phyloP scores from a whole-genome alignment of 2,797 vertebrate genomes.

The Margarornis squamiger region DNA sequence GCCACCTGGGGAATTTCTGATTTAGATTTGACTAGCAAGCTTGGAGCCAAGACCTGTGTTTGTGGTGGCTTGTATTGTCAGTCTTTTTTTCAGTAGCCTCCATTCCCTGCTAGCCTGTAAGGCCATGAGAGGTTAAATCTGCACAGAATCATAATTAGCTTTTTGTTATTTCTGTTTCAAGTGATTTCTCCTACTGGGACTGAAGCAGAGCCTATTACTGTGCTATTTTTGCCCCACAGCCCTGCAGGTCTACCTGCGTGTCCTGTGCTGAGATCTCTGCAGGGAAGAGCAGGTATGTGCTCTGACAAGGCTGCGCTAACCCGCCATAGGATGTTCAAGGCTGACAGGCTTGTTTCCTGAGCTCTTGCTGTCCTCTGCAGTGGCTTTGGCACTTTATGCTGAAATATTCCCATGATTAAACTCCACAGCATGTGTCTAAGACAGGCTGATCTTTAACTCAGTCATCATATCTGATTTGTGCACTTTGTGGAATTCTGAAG shows the following conservation, averaged over 20 bases:
- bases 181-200: neutral
- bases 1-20: neutral
- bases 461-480: neutral
- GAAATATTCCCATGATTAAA: neutral
- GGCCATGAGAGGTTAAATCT: neutral
- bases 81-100: neutral
- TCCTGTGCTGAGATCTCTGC: neutral
- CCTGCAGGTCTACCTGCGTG: neutral
- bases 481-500: conserved; percentile 29
- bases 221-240: neutral
- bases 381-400: neutral
- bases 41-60: neutral
- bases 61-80: neutral
- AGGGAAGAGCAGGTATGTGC: neutral
- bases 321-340: accelerated
- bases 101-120: neutral
- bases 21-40: neutral
- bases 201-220: neutral
- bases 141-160: neutral
- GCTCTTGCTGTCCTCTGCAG: neutral
- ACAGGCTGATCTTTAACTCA: neutral
- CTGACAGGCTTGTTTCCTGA: accelerated
- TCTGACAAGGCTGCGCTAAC: neutral
- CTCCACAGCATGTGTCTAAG: neutral
- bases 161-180: neutral